Percentiles rank a stretch among this genome's conserved stretches.
Evolutionary conservation across 2,797 vertebrate genomes (phyloP).

Genomic region (Bufotes viridis): DNA sequence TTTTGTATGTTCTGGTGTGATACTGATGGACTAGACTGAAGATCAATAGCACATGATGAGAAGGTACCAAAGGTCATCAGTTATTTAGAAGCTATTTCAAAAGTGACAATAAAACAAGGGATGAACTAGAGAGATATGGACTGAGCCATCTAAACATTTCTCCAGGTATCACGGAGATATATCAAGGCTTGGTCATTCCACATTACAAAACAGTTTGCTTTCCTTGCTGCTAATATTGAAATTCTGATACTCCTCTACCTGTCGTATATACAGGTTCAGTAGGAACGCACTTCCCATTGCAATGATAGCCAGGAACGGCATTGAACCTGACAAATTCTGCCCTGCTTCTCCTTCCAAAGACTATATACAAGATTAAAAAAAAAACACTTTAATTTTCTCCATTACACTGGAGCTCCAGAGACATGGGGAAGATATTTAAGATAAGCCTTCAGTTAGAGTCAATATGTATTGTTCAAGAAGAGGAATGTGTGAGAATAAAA

Average conservation of each 20-base stretch:
- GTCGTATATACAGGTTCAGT: background rate
- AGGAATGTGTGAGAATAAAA: slow-evolving; percentile 41
- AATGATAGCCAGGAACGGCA: background rate
- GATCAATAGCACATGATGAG: background rate
- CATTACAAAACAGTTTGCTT: background rate
- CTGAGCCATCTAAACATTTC: background rate
- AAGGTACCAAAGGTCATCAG: background rate
- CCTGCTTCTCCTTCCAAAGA: background rate
- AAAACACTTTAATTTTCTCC: slow-evolving; percentile 23
- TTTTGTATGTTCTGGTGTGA: background rate
- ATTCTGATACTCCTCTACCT: background rate
- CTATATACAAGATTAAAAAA: background rate
- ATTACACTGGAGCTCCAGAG: slow-evolving; percentile 19
- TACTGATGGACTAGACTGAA: background rate
- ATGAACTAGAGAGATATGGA: background rate
- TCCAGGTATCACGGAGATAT: background rate
- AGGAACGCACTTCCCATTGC: background rate
- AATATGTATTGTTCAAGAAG: slow-evolving; percentile 27
- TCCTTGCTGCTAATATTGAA: background rate
- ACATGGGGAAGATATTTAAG: slow-evolving; percentile 10
- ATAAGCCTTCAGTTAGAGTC: slow-evolving; percentile 15
- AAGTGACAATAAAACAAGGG: slow-evolving; percentile 4
- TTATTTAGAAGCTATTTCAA: slow-evolving; percentile 11
- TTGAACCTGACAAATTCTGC: background rate
- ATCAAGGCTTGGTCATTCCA: slow-evolving; percentile 1